Evolutionary conservation across 1,140 invertebrate genomes (phyloP).

Genomic region (Sogatella furcifera): DNA sequence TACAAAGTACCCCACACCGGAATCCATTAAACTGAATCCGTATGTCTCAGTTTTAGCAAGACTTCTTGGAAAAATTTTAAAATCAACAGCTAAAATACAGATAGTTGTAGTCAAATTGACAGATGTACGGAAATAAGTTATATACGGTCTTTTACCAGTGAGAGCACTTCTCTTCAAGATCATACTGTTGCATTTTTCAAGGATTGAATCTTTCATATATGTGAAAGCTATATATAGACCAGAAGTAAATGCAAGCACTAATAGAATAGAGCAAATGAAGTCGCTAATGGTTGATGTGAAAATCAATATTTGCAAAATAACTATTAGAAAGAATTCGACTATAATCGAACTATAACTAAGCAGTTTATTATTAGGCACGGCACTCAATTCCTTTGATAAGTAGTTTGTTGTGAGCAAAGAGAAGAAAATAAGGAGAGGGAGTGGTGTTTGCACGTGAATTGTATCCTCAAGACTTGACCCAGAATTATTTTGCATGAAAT

Average conservation of each 20-base stretch:
- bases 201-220: background rate
- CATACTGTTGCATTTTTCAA: background rate
- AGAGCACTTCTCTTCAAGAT: background rate
- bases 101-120: constrained; percentile 65
- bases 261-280: background rate
- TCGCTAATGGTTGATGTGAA: background rate
- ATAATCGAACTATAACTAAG: background rate
- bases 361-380: too few species aligned
- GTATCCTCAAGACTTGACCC: background rate
- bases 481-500: background rate
- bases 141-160: constrained; percentile 35
- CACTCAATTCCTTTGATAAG: too few species aligned
- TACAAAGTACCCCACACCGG: constrained; percentile 83
- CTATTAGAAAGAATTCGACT: background rate
- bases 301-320: background rate
- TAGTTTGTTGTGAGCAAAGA: background rate
- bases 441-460: background rate
- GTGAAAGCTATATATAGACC: background rate
- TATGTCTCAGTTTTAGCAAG: constrained; percentile 79
- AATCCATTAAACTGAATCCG: constrained; percentile 90
- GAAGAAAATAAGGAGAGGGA: background rate
- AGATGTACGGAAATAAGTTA: constrained; percentile 55
- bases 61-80: constrained; percentile 67
- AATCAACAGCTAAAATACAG: constrained; percentile 89
- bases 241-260: background rate